A percentile compares a stretch with the other conserved stretches of the same genome.
These are phyloP conservation scores for Paramacrobiotus metropolitanus DNA, from an alignment of 1,140 invertebrate species.

Conservation along the genomic window DNA sequence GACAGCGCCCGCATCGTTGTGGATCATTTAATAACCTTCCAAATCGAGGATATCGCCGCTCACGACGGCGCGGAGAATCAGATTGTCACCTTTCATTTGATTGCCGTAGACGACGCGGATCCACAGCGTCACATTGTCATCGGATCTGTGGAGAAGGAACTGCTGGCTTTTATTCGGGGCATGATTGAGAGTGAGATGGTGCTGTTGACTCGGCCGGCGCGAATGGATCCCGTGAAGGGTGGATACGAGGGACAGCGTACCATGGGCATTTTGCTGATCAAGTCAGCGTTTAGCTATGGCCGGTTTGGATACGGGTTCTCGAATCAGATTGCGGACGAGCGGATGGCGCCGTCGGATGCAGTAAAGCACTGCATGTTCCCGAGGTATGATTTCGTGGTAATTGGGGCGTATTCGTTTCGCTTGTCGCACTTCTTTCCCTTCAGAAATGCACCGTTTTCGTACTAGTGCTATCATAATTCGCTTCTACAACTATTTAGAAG, in stretches of 20 bases:
- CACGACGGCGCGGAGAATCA: neutral
- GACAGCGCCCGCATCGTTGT: neutral
- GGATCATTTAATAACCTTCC: neutral
- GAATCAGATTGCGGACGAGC: neutral
- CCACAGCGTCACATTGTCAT: neutral
- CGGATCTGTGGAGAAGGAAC: neutral
- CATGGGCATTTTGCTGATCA: neutral
- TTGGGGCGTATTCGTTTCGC: no score
- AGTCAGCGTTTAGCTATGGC: neutral
- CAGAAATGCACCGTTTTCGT: no score
- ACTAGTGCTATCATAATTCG: no score
- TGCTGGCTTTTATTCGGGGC: neutral
- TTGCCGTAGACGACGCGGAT: neutral
- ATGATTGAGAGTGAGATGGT: neutral
- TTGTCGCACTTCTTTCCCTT: no score
- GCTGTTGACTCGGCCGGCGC: neutral
- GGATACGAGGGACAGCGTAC: neutral
- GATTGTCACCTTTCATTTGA: neutral
- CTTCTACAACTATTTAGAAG: no score
- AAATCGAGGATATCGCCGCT: neutral
- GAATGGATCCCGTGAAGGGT: neutral
- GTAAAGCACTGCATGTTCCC: neutral
- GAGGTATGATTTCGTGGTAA: no score
- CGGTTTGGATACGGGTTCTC: neutral
- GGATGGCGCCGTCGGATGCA: neutral